Evolutionary conservation across 2,113 vertebrate species (phyloP).

Genomic region (Jaculus jaculus): DNA sequence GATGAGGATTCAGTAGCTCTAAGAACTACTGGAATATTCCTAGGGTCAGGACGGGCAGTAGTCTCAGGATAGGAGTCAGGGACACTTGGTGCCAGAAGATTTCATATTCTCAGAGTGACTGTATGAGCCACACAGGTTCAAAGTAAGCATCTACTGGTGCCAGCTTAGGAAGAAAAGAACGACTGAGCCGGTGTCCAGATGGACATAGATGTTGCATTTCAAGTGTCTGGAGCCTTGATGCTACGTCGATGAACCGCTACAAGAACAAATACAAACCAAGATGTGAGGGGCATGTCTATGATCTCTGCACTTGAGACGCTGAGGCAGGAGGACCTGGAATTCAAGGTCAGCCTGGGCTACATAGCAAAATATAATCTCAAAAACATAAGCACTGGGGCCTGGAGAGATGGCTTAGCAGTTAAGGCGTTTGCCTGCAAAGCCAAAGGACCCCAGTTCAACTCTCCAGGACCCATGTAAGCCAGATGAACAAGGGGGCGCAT

Average conservation of each 20-base stretch:
- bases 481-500: too few relatives aligned
- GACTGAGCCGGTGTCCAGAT: neutral
- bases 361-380: neutral
- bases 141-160: neutral
- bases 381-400: too few relatives aligned
- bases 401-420: too few relatives aligned
- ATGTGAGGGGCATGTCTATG: too few relatives aligned
- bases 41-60: neutral
- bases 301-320: too few relatives aligned
- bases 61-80: neutral
- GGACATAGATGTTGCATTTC: neutral
- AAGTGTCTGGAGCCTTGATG: neutral
- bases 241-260: neutral
- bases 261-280: neutral
- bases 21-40: neutral
- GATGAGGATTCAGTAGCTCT: neutral
- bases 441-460: too few relatives aligned
- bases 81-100: slow-evolving; percentile 10
- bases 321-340: neutral
- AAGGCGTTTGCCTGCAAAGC: too few relatives aligned
- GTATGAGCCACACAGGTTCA: neutral
- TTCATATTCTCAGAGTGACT: neutral
- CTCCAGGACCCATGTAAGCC: too few relatives aligned
- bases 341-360: neutral
- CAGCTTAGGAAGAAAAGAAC: slow-evolving; percentile 37